Evolutionary conservation across 2,888 invertebrate species (phyloP), one percentile per base, ranked within the genome.

Genomic region (Cremastinae sp.): DNA sequence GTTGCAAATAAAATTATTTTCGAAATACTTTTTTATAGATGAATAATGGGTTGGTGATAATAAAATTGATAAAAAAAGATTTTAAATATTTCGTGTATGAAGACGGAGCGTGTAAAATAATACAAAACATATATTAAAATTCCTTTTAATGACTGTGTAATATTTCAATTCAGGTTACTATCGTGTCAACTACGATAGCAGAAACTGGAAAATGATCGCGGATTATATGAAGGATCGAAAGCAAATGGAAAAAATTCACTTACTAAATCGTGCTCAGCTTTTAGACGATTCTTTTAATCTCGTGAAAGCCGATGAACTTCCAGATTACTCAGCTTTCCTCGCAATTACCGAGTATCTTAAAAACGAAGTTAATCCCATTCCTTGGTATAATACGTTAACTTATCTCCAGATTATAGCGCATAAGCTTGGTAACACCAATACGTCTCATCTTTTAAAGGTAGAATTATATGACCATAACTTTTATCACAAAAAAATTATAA

Each of bases 321-420:
- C 90, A 88, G 0, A 83, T 88, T 22, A 82, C 91, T 28, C 72
- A 84, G 0, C 92, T 91, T 82, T 87, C 84, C 5, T 88, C 87
- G 38, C 91, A 91, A 0, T 90, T 93, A 49, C 92, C 91, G 61
- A 87, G 92, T 54, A 92, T 90, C 82, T 96, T 76, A 87, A 90
- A 53, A 90, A 91, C 3, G 94, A 94, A 87, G 90, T 90, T 14
- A 92, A 93, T 51, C 93, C 93, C 75, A 91, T 94, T 4, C 94
- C 95, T 0, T 96, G 95, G 96, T 87, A 90, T n/a, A 90, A 93
- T 0, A 94, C 94, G 3, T 72, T 90, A 88, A 0, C 79, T 87
- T 1, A n/a, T n/a, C n/a, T n/a, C n/a, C n/a, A n/a, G n/a, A n/a
- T n/a, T n/a, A n/a, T n/a, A n/a, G n/a, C n/a, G n/a, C n/a, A n/a